phyloP scores from a whole-genome alignment of 2,113 vertebrate species.

The Pyrgilauda ruficollis region DNA sequence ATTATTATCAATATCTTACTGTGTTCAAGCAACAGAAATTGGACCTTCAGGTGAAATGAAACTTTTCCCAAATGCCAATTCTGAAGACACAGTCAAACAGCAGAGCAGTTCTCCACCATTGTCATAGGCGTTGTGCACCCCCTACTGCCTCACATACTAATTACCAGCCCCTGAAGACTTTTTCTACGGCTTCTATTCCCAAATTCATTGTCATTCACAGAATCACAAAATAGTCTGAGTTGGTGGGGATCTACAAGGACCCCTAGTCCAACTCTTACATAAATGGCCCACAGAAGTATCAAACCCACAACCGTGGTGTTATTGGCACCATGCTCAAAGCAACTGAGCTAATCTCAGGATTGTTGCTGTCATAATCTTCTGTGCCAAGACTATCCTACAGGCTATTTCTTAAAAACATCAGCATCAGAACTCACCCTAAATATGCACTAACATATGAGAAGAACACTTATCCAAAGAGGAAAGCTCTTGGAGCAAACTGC shows the following conservation, averaged over 20 bases:
- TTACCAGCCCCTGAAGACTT: not conserved
- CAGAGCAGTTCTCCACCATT: not conserved
- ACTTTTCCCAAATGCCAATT: not conserved
- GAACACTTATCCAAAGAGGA: not conserved
- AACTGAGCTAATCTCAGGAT: not conserved
- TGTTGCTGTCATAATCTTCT: not conserved
- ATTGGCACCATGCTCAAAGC: not conserved
- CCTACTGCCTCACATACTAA: not conserved
- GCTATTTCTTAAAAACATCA: not conserved
- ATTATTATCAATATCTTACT: not conserved
- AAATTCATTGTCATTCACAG: not conserved
- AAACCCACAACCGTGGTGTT: not conserved
- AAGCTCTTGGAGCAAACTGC: not conserved
- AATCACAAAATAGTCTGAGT: not conserved
- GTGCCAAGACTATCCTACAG: not conserved
- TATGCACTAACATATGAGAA: not conserved
- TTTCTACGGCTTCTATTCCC: not conserved
- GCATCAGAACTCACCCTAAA: not conserved
- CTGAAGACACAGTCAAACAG: not conserved
- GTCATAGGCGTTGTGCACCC: not conserved
- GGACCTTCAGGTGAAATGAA: not conserved
- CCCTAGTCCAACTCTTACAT: not conserved
- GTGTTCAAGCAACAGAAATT: not conserved
- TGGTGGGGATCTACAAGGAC: not conserved
- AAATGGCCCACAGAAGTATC: not conserved